phyloP scores from a whole-genome alignment of 1,140 invertebrate genomes.

The Diorhabda carinulata region DNA sequence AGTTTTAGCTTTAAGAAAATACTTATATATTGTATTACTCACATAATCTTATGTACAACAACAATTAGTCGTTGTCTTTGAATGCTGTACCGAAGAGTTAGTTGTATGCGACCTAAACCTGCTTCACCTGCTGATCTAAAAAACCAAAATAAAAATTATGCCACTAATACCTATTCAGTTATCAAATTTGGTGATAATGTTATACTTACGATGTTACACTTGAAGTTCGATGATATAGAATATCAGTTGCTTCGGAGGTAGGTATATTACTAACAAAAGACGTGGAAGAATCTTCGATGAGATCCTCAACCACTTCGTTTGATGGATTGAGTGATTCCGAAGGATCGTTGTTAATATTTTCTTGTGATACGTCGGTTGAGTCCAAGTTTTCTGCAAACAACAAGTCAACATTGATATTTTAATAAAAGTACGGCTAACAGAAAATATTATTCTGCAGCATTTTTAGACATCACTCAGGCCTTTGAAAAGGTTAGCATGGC shows the following conservation, averaged over 20 bases:
- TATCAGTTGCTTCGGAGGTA: constrained; percentile 24
- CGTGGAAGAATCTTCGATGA: constrained; percentile 42
- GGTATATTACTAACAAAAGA: constrained; percentile 20
- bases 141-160: constrained; percentile 11
- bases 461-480: no score
- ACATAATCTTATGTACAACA: constrained; percentile 85
- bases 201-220: constrained; percentile 50
- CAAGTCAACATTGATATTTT: no score
- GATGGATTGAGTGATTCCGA: no score
- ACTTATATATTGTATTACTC: constrained; percentile 48
- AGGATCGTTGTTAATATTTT: no score
- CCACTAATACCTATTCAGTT: background rate
- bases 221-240: constrained; percentile 48
- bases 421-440: no score
- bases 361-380: no score
- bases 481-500: no score
- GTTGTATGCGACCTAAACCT: constrained; percentile 73
- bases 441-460: no score
- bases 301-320: constrained; percentile 32
- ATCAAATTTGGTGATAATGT: no score
- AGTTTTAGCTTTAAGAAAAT: background rate
- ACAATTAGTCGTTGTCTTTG: constrained; percentile 75
- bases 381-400: no score
- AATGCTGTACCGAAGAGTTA: constrained; percentile 82
- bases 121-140: constrained; percentile 60